Conservation (phyloP, 2,797 vertebrate species). For the Halcyon smyrnensis region DNA sequence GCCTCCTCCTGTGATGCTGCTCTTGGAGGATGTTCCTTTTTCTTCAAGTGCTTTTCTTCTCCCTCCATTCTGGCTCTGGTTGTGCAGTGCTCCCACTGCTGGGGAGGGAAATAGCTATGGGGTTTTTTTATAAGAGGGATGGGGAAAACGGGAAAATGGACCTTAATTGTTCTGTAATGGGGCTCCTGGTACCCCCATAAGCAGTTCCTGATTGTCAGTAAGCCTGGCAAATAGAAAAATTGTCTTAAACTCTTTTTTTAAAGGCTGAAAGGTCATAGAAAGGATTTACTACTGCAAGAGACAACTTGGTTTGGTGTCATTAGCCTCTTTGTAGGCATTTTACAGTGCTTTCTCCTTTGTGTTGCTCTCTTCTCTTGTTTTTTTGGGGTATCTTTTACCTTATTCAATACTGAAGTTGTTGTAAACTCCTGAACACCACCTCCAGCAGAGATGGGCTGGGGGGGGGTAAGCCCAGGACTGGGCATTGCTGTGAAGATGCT, state of each 20-base stretch:
- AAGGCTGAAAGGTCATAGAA: slow-evolving; percentile 15
- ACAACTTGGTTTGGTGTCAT: slow-evolving; percentile 10
- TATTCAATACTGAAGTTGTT: not conserved
- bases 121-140: not conserved
- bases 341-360: not conserved
- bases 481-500: not conserved
- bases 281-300: not conserved
- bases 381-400: not conserved
- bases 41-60: not conserved
- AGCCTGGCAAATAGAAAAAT: not conserved
- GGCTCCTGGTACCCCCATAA: not conserved
- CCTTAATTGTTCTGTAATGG: not conserved
- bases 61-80: not conserved
- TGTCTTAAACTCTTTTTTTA: not conserved
- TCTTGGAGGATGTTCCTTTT: not conserved
- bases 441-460: not conserved
- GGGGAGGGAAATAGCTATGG: not conserved
- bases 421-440: not conserved
- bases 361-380: not conserved
- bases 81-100: not conserved
- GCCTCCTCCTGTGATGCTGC: not conserved
- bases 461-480: rapidly evolving
- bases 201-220: not conserved
- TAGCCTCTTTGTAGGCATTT: not conserved
- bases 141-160: not conserved